These are phyloP conservation scores for Sicus ferrugineus DNA, from an alignment of 2,888 invertebrate genomes.

Conservation along the genomic window DNA sequence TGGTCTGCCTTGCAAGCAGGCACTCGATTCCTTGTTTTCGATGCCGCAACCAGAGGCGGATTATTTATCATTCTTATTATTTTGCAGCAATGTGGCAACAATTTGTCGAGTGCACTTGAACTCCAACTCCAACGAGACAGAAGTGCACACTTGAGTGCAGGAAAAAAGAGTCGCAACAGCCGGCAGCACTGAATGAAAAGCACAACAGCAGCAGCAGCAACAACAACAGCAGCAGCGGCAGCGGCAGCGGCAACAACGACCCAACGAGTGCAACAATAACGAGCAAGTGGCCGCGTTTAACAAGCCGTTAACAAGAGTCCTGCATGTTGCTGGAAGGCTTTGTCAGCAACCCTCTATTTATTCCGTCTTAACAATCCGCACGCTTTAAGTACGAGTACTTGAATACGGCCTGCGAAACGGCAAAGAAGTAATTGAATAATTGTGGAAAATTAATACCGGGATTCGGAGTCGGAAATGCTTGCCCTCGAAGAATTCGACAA, in stretches of 20 bases:
- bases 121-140: conserved; percentile 7
- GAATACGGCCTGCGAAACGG: background rate
- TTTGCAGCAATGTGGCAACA: conserved; percentile 31
- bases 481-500: background rate
- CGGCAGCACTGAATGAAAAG: background rate
- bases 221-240: background rate
- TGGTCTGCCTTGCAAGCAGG: background rate
- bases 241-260: conserved; percentile 13
- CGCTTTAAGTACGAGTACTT: conserved; percentile 3
- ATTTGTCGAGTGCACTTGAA: conserved; percentile 26
- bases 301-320: conserved; percentile 33
- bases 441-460: conserved; percentile 7
- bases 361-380: conserved; percentile 11
- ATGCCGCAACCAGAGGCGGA: background rate
- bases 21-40: background rate
- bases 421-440: conserved; percentile 24
- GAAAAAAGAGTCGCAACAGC: background rate
- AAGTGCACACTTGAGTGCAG: conserved; percentile 27
- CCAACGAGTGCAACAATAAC: conserved; percentile 16
- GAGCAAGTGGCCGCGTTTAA: conserved; percentile 33
- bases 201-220: background rate
- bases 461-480: background rate
- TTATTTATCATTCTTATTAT: conserved; percentile 20
- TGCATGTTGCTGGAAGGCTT: conserved; percentile 21
- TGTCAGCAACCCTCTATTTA: conserved; percentile 30